Percentiles rank a stretch among this genome's conserved stretches.
Conservation (phyloP, 53 echinoderm and acorn worm species). For the Astropecten irregularis region DNA sequence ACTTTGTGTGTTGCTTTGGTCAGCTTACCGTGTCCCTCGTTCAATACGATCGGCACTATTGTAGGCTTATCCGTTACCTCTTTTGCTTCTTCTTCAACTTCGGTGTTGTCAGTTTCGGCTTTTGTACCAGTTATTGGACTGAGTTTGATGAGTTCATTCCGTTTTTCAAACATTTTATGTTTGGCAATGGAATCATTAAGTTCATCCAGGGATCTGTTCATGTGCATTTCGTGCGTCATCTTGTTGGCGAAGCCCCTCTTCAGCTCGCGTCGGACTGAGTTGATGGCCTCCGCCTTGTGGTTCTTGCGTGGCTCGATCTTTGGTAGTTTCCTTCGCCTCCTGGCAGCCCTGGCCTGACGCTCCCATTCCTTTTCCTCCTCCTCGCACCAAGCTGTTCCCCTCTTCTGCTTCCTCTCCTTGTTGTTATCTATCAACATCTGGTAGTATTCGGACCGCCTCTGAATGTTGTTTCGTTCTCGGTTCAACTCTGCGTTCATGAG, state of each 20-base stretch:
- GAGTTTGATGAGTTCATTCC: no score
- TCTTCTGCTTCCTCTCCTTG: slow-evolving; percentile 41
- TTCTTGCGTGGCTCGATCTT: slow-evolving; percentile 25
- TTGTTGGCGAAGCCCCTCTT: slow-evolving; percentile 43
- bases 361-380: slow-evolving; percentile 45
- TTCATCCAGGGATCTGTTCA: slow-evolving; percentile 66
- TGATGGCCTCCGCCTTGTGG: slow-evolving; percentile 57
- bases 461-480: slow-evolving; percentile 69
- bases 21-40: no score
- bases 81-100: no score
- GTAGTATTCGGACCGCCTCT: slow-evolving; percentile 69
- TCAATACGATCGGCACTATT: slow-evolving; percentile 1
- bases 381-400: slow-evolving; percentile 23
- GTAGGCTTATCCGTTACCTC: no score
- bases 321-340: slow-evolving; percentile 22
- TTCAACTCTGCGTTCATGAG: slow-evolving; percentile 72
- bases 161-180: no score
- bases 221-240: slow-evolving; percentile 36
- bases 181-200: slow-evolving; percentile 45
- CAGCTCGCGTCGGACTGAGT: slow-evolving; percentile 65
- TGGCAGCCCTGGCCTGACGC: neutral
- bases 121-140: no score
- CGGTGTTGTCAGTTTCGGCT: no score
- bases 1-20: no score
- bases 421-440: slow-evolving; percentile 73